phyloP scores from a whole-genome alignment of 1,140 invertebrate species.

The Polyergus mexicanus region DNA sequence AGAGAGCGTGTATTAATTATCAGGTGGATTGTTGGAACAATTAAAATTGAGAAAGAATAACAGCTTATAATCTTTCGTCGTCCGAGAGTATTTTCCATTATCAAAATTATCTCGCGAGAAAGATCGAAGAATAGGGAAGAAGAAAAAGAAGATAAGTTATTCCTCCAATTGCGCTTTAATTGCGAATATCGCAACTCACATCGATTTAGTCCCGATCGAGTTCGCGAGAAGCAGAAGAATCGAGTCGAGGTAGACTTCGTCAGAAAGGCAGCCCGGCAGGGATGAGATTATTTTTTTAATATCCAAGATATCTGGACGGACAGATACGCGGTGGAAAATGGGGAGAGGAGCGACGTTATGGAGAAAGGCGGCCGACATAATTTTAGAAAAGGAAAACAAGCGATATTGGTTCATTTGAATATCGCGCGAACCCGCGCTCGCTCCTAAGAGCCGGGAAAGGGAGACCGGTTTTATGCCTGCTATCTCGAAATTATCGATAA shows the following conservation, averaged over 20 bases:
- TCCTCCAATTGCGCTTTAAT: constrained; percentile 7
- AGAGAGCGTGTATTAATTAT: not conserved
- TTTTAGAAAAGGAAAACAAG: constrained; percentile 76
- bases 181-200: not conserved
- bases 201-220: not conserved
- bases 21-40: not conserved
- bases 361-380: constrained; percentile 31
- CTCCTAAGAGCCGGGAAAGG: not conserved
- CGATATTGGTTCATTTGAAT: constrained; percentile 78
- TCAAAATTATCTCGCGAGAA: not conserved
- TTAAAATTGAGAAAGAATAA: not conserved
- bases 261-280: not conserved
- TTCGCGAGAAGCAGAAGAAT: not conserved
- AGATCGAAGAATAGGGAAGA: not conserved
- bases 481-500: constrained; percentile 71
- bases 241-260: constrained; percentile 9
- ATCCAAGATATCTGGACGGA: constrained; percentile 26
- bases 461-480: constrained; percentile 28
- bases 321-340: constrained; percentile 6
- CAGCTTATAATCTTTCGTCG: not conserved
- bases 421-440: constrained; percentile 59
- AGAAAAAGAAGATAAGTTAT: not conserved
- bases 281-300: constrained; percentile 69
- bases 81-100: not conserved
- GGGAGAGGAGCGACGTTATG: not conserved